These are phyloP conservation scores for Ursus arctos DNA, from an alignment of 2,113 vertebrate genomes.

Conservation along the genomic window DNA sequence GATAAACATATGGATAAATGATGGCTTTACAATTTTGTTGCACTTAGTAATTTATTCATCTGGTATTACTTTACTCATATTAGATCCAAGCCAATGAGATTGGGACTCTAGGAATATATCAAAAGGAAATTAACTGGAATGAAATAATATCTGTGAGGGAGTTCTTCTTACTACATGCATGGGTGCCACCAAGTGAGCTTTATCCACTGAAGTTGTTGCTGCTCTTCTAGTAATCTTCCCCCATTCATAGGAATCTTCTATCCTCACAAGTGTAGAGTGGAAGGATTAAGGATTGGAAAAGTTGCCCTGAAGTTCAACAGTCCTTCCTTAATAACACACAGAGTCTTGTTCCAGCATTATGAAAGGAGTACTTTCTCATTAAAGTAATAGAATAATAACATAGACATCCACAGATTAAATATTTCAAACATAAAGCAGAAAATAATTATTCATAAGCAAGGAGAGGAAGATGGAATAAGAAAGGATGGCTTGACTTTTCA, in stretches of 20 bases:
- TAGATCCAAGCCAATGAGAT: not conserved
- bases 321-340: not conserved
- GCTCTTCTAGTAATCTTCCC: not conserved
- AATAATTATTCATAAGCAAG: not conserved
- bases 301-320: not conserved
- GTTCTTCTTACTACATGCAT: not conserved
- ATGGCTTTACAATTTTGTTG: not conserved
- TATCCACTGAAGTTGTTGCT: not conserved
- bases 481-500: not conserved
- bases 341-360: not conserved
- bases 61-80: not conserved
- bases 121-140: not conserved
- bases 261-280: not conserved
- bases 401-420: not conserved
- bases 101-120: not conserved
- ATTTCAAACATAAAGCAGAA: not conserved
- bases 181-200: not conserved
- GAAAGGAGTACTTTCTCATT: not conserved
- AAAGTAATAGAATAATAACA: not conserved
- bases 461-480: not conserved
- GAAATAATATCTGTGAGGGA: not conserved
- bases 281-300: not conserved
- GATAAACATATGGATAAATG: slow-evolving; percentile 15
- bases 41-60: not conserved
- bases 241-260: not conserved